A percentile compares a stretch with the other conserved stretches of the same genome.
phyloP scores from a whole-genome alignment of 1,140 invertebrate species.

The Halyomorpha halys region DNA sequence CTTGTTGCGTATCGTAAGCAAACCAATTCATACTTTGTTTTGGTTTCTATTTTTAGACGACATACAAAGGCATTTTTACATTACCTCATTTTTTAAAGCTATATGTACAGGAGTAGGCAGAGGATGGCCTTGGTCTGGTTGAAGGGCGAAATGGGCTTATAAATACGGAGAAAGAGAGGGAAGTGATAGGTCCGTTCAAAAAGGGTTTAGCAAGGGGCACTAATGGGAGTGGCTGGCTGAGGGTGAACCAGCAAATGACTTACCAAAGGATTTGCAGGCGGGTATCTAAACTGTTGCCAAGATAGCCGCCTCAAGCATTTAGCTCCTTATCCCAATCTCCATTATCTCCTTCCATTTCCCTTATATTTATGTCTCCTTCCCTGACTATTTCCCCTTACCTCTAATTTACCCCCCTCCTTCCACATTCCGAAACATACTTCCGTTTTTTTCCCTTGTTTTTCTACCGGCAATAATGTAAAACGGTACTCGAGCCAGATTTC shows the following conservation, averaged over 20 bases:
- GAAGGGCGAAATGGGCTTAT: too few relatives aligned
- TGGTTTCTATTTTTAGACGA: too few relatives aligned
- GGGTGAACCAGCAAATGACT: conserved; percentile 15
- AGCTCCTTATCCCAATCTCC: conserved; percentile 14
- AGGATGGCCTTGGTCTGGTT: too few relatives aligned
- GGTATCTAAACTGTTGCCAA: conserved; percentile 17
- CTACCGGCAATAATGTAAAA: not conserved
- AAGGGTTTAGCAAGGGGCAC: conserved; percentile 9
- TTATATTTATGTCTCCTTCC: conserved; percentile 19
- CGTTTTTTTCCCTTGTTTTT: not conserved
- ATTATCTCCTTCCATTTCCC: conserved; percentile 15
- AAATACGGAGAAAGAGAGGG: not conserved
- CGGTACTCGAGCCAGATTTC: not conserved
- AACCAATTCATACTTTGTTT: too few relatives aligned
- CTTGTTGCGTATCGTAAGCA: too few relatives aligned
- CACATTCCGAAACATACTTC: not conserved
- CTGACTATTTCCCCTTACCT: conserved; percentile 4
- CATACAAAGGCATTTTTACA: too few relatives aligned
- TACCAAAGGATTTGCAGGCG: conserved; percentile 14
- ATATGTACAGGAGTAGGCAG: too few relatives aligned
- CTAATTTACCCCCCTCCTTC: conserved; percentile 12
- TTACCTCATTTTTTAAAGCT: too few relatives aligned
- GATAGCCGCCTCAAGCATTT: conserved; percentile 18
- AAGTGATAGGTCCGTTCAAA: conserved; percentile 4
- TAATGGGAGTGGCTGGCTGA: not conserved